phyloP scores from a whole-genome alignment of 2,797 vertebrate genomes.

The Tiaroga cobitis region DNA sequence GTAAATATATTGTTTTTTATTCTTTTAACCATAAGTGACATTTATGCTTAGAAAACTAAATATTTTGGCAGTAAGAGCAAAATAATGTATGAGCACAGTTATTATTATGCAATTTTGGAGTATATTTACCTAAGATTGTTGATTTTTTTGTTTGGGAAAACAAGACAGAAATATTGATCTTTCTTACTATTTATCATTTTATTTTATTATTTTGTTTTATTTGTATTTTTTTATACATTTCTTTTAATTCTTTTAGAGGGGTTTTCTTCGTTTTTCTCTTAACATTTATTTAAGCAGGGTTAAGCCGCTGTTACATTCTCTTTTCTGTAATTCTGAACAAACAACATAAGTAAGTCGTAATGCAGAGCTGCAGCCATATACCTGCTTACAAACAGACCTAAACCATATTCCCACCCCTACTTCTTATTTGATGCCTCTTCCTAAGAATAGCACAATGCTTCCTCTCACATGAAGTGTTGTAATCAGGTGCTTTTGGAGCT shows the following conservation, averaged over 20 bases:
- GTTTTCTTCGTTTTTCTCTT: background rate
- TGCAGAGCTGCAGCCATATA: slow-evolving; percentile 34
- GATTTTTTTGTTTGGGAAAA: too few species aligned
- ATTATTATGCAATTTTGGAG: too few species aligned
- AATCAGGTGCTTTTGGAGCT: slow-evolving; percentile 37
- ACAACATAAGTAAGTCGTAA: slow-evolving; percentile 28
- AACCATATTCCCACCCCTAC: slow-evolving; percentile 19
- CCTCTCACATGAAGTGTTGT: slow-evolving; percentile 33
- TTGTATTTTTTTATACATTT: background rate
- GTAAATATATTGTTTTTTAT: too few species aligned
- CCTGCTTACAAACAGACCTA: slow-evolving; percentile 40
- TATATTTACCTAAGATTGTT: too few species aligned
- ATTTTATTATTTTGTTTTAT: background rate
- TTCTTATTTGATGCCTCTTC: background rate
- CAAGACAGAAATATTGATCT: too few species aligned
- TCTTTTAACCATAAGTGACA: too few species aligned
- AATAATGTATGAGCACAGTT: too few species aligned
- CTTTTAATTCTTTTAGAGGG: background rate
- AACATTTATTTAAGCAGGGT: background rate
- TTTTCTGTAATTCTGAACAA: slow-evolving; percentile 39
- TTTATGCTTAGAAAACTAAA: too few species aligned
- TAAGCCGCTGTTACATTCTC: background rate
- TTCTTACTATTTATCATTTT: too few species aligned
- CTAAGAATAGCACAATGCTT: slow-evolving; percentile 28
- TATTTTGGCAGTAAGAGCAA: too few species aligned